Base-by-base conservation (phyloP, 2,888 invertebrate species). In the Oegoconia quadripuncta region DNA sequence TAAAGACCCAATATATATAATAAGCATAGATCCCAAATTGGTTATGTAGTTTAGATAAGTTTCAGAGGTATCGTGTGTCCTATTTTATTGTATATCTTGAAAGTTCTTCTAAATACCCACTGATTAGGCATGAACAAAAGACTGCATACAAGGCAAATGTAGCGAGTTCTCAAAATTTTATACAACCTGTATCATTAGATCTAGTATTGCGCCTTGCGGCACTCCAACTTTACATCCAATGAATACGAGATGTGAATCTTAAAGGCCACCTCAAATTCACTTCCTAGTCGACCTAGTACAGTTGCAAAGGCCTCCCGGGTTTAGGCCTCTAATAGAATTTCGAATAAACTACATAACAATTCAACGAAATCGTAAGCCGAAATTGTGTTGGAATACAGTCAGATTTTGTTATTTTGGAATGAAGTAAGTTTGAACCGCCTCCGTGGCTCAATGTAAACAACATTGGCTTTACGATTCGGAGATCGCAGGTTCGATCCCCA, bases 241-340 rank as follows among this genome's bases (percentile, higher is more conserved):
- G 47, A 52, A 54, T 52, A 59, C 59, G 51, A 56, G 55, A 52
- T 53, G 32, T 43, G 58, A 58, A 59, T 63, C 50, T 44, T 42
- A 53, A 55, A 52, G 42, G 46, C 42, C 44, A 46, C 52, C 49
- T 54, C 49, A 48, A 49, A 57, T 50, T 55, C 44, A 30, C 34
- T 44, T 39, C 48, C 49, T 50, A 44, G 45, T 47, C 39, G 38
- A 46, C 46, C 43, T 41, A 48, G 37, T 42, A 44, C 36, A 28
- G 28, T 37, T 41, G 41, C 37, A 41, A 39, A 36, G 20, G 34
- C 35, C 36, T 29, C 15, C 38, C 26, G 33, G 31, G 25, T 32
- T 39, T 27, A 35, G 29, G 42, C 38, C 40, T 26, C 36, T 44
- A 33, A 27, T 28, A 17, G 28, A 34, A 16, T 28, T 18, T 16